Base-by-base conservation (phyloP, 2,888 invertebrate genomes). In the Dendrolimus pini region DNA sequence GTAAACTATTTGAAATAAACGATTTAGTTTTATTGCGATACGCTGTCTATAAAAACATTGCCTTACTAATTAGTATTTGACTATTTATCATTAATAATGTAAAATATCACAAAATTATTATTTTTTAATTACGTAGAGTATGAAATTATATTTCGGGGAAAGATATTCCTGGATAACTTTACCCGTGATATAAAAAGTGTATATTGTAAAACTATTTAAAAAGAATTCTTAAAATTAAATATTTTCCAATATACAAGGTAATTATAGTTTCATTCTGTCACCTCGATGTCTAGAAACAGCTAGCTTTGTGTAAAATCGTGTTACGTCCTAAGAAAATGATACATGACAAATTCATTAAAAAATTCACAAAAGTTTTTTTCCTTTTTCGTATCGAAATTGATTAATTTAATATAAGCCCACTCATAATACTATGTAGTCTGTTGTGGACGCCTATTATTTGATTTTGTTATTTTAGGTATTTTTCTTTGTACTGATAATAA, bases 41-140 rank as follows among this genome's bases (percentile, higher is more conserved):
- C 73, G 84, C 84, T 84, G 82, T 84, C 77, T 84, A 78, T 81
- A 81, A 75, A 47, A 80, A 78, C 72, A 83, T 77, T 85, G 85
- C 85, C 85, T 85, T 85, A 85, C 78, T 80, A 82, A 74, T 71
- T 75, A 75, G 72, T 75, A 70, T 79, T 47, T 30, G 30, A 67
- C 68, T 64, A 65, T 74, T 75, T 75, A 77, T 75, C 65, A 70
- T 68, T 76, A 71, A 70, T 74, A 71, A 75, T 70, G 69, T 76
- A 74, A 78, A 77, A 69, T 60, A 70, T 81, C 84, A 85, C 82
- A 77, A 75, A 47, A 47, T 8, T 0, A 47, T 47, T 30, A 18
- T 6, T 30, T 30, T 30, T 30, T 30, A 3, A 30, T 30, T 30
- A 30, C 3, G 30, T 30, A 6, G 30, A 30, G 6, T 30, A 1